Evolutionary conservation across 2,113 vertebrate species (phyloP).

Genomic region (Salminus brasiliensis): DNA sequence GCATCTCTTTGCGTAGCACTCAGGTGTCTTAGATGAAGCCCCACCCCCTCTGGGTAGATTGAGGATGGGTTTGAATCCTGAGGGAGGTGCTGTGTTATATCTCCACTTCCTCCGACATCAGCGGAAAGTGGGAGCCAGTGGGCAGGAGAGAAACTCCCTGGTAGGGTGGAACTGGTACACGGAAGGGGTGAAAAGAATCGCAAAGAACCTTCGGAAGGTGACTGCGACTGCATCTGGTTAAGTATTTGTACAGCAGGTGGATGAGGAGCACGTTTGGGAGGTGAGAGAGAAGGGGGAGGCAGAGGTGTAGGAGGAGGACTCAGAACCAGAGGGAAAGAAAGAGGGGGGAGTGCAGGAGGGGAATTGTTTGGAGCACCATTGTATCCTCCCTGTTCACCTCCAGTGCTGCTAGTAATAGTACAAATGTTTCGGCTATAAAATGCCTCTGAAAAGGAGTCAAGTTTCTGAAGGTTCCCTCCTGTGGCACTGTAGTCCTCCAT

Average conservation of each 20-base stretch:
- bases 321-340: constrained; percentile 68
- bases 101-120: constrained; percentile 44
- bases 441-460: constrained; percentile 79
- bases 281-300: constrained; percentile 68
- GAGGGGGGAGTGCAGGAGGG: constrained; percentile 62
- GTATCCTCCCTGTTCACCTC: constrained; percentile 28
- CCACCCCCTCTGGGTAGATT: constrained; percentile 41
- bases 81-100: constrained; percentile 30
- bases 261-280: constrained; percentile 65
- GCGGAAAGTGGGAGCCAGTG: constrained; percentile 59
- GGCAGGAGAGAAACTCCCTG: constrained; percentile 56
- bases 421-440: constrained; percentile 64
- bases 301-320: constrained; percentile 75
- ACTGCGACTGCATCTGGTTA: constrained; percentile 46
- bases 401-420: constrained; percentile 4
- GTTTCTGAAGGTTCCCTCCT: constrained; percentile 66
- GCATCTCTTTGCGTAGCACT: constrained; percentile 28
- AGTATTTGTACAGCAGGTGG: constrained; percentile 20
- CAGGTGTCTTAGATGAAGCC: constrained; percentile 34
- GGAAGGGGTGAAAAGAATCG: constrained; percentile 64
- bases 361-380: constrained; percentile 45
- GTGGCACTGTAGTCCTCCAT: constrained; percentile 28
- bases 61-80: constrained; percentile 53
- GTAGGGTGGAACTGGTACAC: constrained; percentile 54
- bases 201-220: constrained; percentile 50